Evolutionary conservation across 2,888 invertebrate species (phyloP).

Genomic region (Coremacera marginata): DNA sequence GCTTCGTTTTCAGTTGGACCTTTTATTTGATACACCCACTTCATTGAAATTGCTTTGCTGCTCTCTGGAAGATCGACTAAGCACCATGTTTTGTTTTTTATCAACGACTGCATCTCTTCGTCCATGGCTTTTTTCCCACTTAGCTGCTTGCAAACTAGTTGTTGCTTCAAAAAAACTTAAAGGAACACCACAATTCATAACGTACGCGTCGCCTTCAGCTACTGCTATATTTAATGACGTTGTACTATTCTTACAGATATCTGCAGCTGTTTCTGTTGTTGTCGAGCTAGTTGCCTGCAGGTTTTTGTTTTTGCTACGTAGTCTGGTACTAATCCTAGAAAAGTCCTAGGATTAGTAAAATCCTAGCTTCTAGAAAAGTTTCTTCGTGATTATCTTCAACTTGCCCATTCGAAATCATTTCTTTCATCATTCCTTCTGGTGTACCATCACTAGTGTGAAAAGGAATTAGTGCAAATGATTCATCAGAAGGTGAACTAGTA

Average conservation of each 20-base stretch:
- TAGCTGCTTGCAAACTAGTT: conserved; percentile 4
- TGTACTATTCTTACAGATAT: conserved; percentile 37
- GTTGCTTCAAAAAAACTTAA: conserved; percentile 24
- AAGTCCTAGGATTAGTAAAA: too few species aligned
- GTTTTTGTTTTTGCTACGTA: not conserved
- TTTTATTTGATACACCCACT: conserved; percentile 17
- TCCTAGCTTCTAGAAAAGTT: not conserved
- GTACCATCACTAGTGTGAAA: not conserved
- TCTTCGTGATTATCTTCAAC: not conserved
- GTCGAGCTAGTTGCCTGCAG: not conserved
- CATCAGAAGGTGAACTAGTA: not conserved
- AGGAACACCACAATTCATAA: conserved; percentile 17
- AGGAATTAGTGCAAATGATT: not conserved
- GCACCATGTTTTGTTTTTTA: conserved; percentile 34
- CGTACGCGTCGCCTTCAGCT: conserved; percentile 9
- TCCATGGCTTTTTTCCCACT: conserved; percentile 43
- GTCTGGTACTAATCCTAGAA: not conserved
- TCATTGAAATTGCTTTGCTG: conserved; percentile 31
- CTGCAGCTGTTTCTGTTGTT: not conserved
- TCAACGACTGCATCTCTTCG: conserved; percentile 32
- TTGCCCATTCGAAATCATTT: not conserved
- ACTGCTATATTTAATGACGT: conserved; percentile 26
- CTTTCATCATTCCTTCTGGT: not conserved
- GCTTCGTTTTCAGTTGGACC: not conserved
- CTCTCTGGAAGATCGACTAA: conserved; percentile 4